These are phyloP conservation scores for Chionoecetes opilio DNA, from an alignment of 1,140 invertebrate genomes.

Conservation along the genomic window DNA sequence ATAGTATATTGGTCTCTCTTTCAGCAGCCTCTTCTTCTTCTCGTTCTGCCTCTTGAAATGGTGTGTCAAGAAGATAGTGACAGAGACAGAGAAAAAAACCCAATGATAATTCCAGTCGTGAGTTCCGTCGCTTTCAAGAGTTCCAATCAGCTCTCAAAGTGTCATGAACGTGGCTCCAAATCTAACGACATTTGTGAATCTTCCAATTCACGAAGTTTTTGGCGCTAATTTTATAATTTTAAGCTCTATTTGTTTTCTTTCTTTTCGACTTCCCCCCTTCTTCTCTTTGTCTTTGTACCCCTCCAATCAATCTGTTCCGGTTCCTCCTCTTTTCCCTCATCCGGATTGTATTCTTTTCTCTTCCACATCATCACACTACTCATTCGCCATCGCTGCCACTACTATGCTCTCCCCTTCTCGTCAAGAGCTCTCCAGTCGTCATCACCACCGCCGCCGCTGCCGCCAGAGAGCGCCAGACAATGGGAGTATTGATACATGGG, in stretches of 20 bases:
- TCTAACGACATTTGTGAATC: background rate
- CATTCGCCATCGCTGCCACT: background rate
- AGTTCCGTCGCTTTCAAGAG: background rate
- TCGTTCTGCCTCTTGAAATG: no score
- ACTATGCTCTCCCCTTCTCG: no score
- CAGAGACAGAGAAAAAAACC: no score
- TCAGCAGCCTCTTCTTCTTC: no score
- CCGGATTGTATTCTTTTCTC: background rate
- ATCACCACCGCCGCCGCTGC: background rate
- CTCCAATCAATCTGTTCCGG: background rate
- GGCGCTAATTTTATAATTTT: background rate
- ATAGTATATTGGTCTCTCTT: no score
- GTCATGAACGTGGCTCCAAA: background rate
- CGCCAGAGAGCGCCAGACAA: conserved; percentile 51
- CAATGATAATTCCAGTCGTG: no score
- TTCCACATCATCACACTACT: no score
- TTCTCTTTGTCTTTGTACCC: background rate
- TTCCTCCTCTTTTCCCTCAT: background rate
- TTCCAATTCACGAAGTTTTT: background rate
- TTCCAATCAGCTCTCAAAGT: background rate
- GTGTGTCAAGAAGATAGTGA: no score
- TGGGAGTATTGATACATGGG: conserved; percentile 68
- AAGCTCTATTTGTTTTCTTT: background rate
- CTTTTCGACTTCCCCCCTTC: background rate
- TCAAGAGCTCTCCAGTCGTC: background rate